Percentiles rank a stretch among this genome's conserved stretches.
Conservation (phyloP, 2,888 invertebrate species). For the Dioctria rufipes region DNA sequence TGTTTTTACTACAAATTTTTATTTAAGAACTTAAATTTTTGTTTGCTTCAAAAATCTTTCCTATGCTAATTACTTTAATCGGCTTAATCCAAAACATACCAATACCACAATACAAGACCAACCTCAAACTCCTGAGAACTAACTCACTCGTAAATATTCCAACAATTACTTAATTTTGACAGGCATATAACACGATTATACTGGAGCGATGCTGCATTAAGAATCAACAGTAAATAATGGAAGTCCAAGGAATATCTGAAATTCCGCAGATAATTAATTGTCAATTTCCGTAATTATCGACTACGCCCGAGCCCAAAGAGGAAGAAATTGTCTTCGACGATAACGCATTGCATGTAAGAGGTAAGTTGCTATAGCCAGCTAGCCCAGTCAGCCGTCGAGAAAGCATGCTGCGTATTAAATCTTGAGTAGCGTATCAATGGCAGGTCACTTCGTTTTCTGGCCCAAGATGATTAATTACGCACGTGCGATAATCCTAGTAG, state of each 20-base stretch:
- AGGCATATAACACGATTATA: constrained; percentile 35
- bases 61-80: too few species aligned
- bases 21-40: too few species aligned
- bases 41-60: too few species aligned
- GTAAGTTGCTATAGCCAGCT: too few species aligned
- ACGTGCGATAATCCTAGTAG: constrained; percentile 29
- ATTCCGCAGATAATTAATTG: constrained; percentile 52
- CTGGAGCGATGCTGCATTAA: not conserved
- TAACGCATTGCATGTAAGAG: not conserved
- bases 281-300: constrained; percentile 45
- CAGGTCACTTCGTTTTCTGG: constrained; percentile 27
- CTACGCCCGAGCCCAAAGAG: constrained; percentile 17
- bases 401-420: not conserved
- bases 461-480: constrained; percentile 36
- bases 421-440: constrained; percentile 35
- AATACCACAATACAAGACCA: too few species aligned
- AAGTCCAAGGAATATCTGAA: constrained; percentile 26
- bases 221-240: constrained; percentile 15
- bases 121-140: not conserved
- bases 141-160: constrained; percentile 30
- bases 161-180: constrained; percentile 23
- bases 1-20: too few species aligned
- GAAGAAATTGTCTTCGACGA: constrained; percentile 28
- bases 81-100: too few species aligned
- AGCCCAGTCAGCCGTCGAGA: not conserved